Evolutionary conservation across 1,140 invertebrate genomes (phyloP).

Genomic region (Eulimnadia texana): DNA sequence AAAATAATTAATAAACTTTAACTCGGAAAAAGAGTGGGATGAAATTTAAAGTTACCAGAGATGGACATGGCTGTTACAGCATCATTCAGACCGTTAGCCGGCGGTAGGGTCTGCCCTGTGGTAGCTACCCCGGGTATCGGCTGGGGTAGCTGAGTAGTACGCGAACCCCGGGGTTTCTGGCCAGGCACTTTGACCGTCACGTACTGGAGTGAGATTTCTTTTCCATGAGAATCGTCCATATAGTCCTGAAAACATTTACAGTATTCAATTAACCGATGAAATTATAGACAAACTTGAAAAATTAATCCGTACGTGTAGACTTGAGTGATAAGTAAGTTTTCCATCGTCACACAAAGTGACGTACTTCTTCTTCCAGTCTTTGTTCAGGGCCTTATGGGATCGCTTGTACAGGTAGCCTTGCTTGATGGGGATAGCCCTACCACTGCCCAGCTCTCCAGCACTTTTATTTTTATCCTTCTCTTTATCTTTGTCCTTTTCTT

Average conservation of each 20-base stretch:
- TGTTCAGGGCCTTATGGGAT: slow-evolving; percentile 85
- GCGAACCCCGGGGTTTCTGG: slow-evolving; percentile 75
- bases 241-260: slow-evolving; percentile 55
- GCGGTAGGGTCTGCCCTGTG: not conserved
- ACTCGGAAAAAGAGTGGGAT: slow-evolving; percentile 9
- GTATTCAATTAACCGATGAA: not conserved
- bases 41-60: not conserved
- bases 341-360: slow-evolving; percentile 91
- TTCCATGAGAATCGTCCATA: slow-evolving; percentile 93
- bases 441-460: slow-evolving; percentile 70
- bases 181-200: slow-evolving; percentile 96
- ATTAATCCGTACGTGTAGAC: slow-evolving; percentile 28
- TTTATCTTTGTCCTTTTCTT: slow-evolving; percentile 48
- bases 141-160: slow-evolving; percentile 35
- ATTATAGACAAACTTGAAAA: slow-evolving; percentile 15
- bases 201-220: slow-evolving; percentile 89
- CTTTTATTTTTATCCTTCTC: slow-evolving; percentile 25
- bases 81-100: not conserved
- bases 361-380: slow-evolving; percentile 99
- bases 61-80: not conserved
- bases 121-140: slow-evolving; percentile 33
- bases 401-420: slow-evolving; percentile 95
- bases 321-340: slow-evolving; percentile 86
- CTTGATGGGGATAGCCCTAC: slow-evolving; percentile 87
- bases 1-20: too few species aligned